phyloP scores from a whole-genome alignment of 30 jellyfish, hydroid and myxozoan species.

The Sanderia malayensis region DNA sequence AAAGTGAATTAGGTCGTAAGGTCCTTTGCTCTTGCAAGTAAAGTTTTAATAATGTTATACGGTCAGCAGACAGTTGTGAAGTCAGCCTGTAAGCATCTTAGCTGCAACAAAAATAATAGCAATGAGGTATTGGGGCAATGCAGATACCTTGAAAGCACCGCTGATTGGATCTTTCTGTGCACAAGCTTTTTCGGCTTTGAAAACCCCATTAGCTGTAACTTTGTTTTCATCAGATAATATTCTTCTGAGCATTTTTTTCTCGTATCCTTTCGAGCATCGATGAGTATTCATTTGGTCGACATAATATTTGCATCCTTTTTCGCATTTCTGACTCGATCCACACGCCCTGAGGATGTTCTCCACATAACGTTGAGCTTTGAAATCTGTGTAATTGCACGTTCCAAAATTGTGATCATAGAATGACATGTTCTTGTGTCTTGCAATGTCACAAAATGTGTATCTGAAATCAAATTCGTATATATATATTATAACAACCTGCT shows the following conservation, averaged over 20 bases:
- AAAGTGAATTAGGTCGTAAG: too few species aligned
- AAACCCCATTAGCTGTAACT: neutral
- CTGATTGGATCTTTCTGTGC: neutral
- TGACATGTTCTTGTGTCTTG: neutral
- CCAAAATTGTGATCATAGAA: slow-evolving; percentile 32
- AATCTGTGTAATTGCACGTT: slow-evolving; percentile 26
- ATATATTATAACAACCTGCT: too few species aligned
- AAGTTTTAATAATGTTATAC: too few species aligned
- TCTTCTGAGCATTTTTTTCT: neutral
- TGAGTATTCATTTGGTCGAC: slow-evolving; percentile 27
- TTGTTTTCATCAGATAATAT: neutral
- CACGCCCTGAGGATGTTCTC: slow-evolving; percentile 18
- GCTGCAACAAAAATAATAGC: neutral
- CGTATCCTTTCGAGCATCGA: slow-evolving; percentile 42
- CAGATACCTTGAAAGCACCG: neutral
- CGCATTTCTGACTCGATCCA: slow-evolving; percentile 26
- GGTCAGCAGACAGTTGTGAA: too few species aligned
- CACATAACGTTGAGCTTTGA: neutral
- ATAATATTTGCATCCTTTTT: slow-evolving; percentile 19
- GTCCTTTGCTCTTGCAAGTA: too few species aligned
- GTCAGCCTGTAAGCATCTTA: neutral
- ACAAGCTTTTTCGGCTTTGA: slow-evolving; percentile 10
- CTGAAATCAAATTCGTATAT: slow-evolving; percentile 24
- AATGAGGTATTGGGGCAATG: neutral
- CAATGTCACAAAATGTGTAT: slow-evolving; percentile 24